Evolutionary conservation across 2,888 invertebrate genomes (phyloP).

Genomic region (Bimastos eiseni): DNA sequence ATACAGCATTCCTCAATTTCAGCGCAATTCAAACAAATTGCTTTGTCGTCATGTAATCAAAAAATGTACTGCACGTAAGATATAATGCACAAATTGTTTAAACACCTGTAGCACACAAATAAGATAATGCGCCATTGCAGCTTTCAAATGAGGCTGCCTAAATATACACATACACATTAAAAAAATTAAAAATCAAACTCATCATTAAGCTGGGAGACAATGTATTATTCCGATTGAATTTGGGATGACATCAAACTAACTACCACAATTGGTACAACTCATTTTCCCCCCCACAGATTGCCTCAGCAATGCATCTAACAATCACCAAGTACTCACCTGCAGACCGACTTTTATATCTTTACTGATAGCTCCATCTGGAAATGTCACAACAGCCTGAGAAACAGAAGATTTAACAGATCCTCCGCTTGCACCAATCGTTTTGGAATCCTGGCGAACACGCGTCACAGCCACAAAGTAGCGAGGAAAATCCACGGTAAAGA

Average conservation of each 20-base stretch:
- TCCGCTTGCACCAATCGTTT: slow-evolving; percentile 86
- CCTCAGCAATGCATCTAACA: neutral
- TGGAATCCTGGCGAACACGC: slow-evolving; percentile 80
- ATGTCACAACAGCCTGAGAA: slow-evolving; percentile 97
- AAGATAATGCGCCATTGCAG: neutral
- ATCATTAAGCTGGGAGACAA: no score
- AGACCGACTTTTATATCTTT: slow-evolving; percentile 99
- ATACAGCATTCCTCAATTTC: neutral
- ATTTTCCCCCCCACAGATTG: neutral
- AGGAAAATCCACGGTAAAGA: slow-evolving; percentile 96
- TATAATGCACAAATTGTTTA: neutral
- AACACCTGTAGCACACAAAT: neutral
- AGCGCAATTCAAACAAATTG: neutral
- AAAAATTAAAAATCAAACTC: neutral
- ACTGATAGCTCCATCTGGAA: slow-evolving; percentile 96
- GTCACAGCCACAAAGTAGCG: slow-evolving; percentile 99
- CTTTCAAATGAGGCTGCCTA: neutral
- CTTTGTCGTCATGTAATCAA: neutral
- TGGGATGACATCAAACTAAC: neutral
- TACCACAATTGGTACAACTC: neutral
- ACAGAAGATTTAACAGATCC: slow-evolving; percentile 98
- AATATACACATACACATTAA: neutral
- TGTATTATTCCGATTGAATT: neutral
- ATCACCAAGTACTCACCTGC: slow-evolving; percentile 75
- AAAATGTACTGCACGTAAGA: neutral